These are phyloP conservation scores for Eustalomyia histrio DNA, from an alignment of 2,888 invertebrate genomes.

Conservation along the genomic window DNA sequence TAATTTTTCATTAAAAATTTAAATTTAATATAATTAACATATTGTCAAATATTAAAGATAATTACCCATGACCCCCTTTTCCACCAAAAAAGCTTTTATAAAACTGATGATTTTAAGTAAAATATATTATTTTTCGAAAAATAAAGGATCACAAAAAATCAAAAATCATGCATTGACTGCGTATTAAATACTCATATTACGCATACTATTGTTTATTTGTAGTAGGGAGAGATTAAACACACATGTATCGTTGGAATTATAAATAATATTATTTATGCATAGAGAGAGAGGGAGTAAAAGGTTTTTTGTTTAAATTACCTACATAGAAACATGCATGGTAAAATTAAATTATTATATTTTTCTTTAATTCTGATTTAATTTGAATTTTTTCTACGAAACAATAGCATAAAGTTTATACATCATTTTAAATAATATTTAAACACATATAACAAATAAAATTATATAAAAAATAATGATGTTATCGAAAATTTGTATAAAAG, in stretches of 20 bases:
- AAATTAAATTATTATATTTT: conserved; percentile 43
- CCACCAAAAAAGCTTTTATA: background rate
- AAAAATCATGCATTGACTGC: background rate
- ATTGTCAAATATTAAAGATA: conserved; percentile 30
- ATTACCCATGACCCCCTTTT: conserved; percentile 24
- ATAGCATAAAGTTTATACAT: background rate
- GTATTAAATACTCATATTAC: conserved; percentile 26
- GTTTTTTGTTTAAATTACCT: background rate
- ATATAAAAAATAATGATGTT: conserved; percentile 2
- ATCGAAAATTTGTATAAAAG: background rate
- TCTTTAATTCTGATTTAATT: conserved; percentile 52
- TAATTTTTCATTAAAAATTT: too few relatives aligned
- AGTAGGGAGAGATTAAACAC: conserved; percentile 39
- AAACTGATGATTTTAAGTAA: conserved; percentile 28
- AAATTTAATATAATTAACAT: conserved; percentile 19
- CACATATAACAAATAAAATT: background rate
- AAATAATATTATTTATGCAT: conserved; percentile 51
- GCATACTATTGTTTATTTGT: conserved; percentile 20
- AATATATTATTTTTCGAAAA: conserved; percentile 23
- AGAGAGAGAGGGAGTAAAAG: conserved; percentile 18
- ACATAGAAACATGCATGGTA: conserved; percentile 1
- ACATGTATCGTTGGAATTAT: conserved; percentile 39
- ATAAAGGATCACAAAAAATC: background rate
- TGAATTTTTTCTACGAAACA: background rate
- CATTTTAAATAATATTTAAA: conserved; percentile 4